These are phyloP conservation scores for Hystrix brachyura DNA, from an alignment of 2,113 vertebrate genomes.

Conservation along the genomic window DNA sequence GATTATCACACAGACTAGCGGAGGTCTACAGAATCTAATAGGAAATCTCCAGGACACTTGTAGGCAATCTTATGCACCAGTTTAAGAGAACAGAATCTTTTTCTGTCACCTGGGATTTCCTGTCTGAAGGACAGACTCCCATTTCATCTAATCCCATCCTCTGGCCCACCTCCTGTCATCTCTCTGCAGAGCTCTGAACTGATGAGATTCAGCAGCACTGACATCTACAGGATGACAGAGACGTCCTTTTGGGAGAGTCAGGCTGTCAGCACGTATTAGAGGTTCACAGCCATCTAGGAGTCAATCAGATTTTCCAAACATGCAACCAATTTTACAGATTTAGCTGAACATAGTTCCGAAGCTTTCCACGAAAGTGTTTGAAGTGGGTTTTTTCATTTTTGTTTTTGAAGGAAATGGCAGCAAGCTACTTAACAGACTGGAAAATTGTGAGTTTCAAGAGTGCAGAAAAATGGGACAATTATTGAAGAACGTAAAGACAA, in stretches of 20 bases:
- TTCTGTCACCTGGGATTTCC: neutral
- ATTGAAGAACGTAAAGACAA: neutral
- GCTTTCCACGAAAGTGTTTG: neutral
- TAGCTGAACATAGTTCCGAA: neutral
- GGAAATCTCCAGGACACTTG: neutral
- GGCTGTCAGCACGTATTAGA: neutral
- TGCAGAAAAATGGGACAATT: neutral
- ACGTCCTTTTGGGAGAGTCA: neutral
- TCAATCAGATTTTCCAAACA: neutral
- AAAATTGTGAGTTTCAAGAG: neutral
- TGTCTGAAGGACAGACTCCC: neutral
- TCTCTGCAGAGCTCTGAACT: neutral
- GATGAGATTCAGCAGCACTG: neutral
- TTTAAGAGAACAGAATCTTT: neutral
- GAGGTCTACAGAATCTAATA: neutral
- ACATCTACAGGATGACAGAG: neutral
- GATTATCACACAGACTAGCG: neutral
- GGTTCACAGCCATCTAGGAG: neutral
- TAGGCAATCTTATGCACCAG: neutral
- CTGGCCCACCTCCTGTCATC: neutral
- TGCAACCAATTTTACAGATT: neutral
- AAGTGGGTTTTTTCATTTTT: neutral
- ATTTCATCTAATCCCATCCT: neutral
- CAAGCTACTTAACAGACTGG: neutral
- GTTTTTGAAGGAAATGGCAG: neutral